phyloP scores from a whole-genome alignment of 53 echinoderm and acorn worm species.

The Arbacia lixula region DNA sequence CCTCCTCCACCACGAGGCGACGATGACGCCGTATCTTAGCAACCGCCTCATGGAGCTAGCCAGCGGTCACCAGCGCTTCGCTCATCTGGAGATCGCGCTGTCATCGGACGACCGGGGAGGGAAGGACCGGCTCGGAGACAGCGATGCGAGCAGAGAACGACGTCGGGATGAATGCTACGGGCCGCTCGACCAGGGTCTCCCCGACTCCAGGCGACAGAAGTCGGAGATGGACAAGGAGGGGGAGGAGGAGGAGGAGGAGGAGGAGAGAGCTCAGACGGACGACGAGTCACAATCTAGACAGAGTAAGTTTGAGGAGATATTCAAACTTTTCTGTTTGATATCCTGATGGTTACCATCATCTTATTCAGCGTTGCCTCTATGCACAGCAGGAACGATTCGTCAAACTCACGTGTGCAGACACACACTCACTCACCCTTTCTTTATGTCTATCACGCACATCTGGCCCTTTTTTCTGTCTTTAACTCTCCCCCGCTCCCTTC shows the following conservation, averaged over 20 bases:
- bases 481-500: no score
- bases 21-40: slow-evolving; percentile 37
- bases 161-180: not conserved
- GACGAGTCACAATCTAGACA: no score
- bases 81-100: slow-evolving; percentile 14
- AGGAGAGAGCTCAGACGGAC: slow-evolving; percentile 31
- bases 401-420: no score
- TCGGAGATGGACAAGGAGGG: not conserved
- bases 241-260: slow-evolving; percentile 20
- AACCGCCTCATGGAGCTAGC: slow-evolving; percentile 36
- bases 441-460: no score
- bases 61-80: slow-evolving; percentile 12
- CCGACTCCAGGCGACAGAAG: not conserved
- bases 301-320: no score
- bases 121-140: not conserved
- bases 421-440: no score
- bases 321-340: no score
- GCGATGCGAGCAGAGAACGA: not conserved
- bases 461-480: no score
- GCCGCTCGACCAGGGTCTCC: not conserved
- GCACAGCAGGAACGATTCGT: no score
- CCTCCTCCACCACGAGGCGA: not conserved
- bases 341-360: no score
- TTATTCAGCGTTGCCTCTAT: no score
- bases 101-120: not conserved